phyloP scores from a whole-genome alignment of 2,888 invertebrate genomes.

The Agriotes lineatus region DNA sequence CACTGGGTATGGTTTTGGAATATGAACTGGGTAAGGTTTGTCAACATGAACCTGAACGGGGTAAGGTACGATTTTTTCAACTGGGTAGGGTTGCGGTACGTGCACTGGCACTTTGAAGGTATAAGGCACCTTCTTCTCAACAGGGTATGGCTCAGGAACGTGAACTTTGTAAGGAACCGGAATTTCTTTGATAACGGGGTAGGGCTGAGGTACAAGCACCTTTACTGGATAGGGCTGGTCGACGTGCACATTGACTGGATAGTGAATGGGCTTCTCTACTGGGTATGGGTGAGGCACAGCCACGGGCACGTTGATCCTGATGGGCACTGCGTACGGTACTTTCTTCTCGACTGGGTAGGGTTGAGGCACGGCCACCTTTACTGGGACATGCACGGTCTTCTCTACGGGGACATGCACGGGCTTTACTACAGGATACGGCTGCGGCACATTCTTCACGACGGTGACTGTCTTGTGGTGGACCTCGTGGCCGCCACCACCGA shows the following conservation, averaged over 20 bases:
- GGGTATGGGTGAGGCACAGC: constrained; percentile 83
- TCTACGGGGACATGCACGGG: constrained; percentile 75
- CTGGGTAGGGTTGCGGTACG: constrained; percentile 80
- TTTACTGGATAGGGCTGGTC: constrained; percentile 78
- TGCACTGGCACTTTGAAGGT: constrained; percentile 79
- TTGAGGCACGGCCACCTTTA: constrained; percentile 79
- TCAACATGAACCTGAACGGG: constrained; percentile 80
- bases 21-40: constrained; percentile 76
- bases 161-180: constrained; percentile 79
- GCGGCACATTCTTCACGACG: constrained; percentile 78
- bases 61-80: constrained; percentile 79
- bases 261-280: constrained; percentile 80
- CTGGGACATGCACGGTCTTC: constrained; percentile 80
- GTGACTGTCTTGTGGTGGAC: constrained; percentile 76
- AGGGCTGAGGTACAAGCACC: constrained; percentile 82
- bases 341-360: constrained; percentile 83
- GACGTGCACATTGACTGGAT: constrained; percentile 75
- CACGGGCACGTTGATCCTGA: constrained; percentile 78
- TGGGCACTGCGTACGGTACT: constrained; percentile 78
- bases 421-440: constrained; percentile 81
- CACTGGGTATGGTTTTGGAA: constrained; percentile 77
- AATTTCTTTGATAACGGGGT: constrained; percentile 78
- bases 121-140: constrained; percentile 77
- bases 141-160: constrained; percentile 80
- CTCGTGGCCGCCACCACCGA: constrained; percentile 60